Evolutionary conservation across 2,113 vertebrate genomes (phyloP), one percentile per base, ranked within the genome.

Genomic region (Sialia sialis): DNA sequence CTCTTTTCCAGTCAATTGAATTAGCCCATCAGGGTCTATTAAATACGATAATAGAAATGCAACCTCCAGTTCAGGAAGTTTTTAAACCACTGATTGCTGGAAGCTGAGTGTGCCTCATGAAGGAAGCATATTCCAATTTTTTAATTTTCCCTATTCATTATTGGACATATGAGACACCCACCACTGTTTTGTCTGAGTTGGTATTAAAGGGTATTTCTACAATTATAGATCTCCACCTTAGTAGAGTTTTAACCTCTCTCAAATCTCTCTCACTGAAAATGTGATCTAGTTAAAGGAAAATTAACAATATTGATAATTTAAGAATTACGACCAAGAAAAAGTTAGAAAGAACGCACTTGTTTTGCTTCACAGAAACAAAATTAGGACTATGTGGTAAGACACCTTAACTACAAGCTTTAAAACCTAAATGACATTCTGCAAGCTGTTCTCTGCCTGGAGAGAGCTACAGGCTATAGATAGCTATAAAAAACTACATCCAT

Each of bases 31-130:
- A 34, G 30, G 34, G 23, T 76, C 60, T 78, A 74, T 72, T 82
- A 78, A 89, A 90, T 49, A 49, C 58, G 87, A 77, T 34, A 64
- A 84, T 66, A 69, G 16, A 91, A 55, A 70, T 78, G 59, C 30
- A 81, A 66, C 64, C 81, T 70, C 59, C 69, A 78, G 59, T 41
- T 66, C 85, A 94, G 88, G 74, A 91, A 91, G 78, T 72, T 94
- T 89, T 81, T 58, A 84, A 93, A 90, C 56, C 77, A 51, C 69
- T 67, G 66, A 84, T 75, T 91, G 73, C 70, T 90, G 66, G 83
- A 89, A 92, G 89, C 72, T 75, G 79, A 48, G 27, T 20, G 22
- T 4, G 8, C 16, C 46, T 89, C 29, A 46, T 32, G n/a, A 19
- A 72, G n/a, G 34, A 70, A 75, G 27, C 29, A 78, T 32, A 74